Evolutionary conservation across 1,140 invertebrate genomes (phyloP), one percentile per base, ranked within the genome.

Genomic region (Apocrypta bakeri): DNA sequence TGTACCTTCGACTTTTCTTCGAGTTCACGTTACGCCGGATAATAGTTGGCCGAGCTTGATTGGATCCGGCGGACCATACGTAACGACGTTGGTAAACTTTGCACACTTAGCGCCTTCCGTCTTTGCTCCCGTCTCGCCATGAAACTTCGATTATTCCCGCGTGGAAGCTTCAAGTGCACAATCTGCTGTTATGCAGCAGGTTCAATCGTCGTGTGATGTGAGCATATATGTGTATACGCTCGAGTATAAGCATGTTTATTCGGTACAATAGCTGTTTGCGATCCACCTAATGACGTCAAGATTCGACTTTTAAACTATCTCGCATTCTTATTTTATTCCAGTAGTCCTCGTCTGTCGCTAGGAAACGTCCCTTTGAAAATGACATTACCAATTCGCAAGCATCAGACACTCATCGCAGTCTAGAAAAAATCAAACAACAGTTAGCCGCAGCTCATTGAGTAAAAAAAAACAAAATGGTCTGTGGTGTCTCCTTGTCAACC

Each of bases 21-120:
- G 79, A 86, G 76, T 85, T 75, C 12, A n/a, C 79, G 81, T 84
- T 73, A 79, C 83, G 29, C 84, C 81, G 83, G 72, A 82, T 89
- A 90, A 90, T 89, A 89, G 88, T 90, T 90, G 77, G n/a, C 17
- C 17, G 17, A 56, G 77, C 76, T 83, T 89, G 88, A 91, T 91
- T 89, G 89, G 86, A 88, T 89, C 89, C 86, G 84, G 81, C 84
- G 84, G 81, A 85, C 87, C 87, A 85, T 87, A 86, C 84, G 87
- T 89, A 89, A 90, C 86, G 85, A 85, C 87, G 85, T 90, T 83
- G 88, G 89, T 87, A 90, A 90, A 90, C 88, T 90, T 90, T 90
- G 88, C 86, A 88, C 88, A 90, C 90, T 90, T 89, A 88, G 81
- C 85, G 85, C 72, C 74, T 63, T 37, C 24, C 48, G 33, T 29